Evolutionary conservation across 2,888 invertebrate species (phyloP), one percentile per base, ranked within the genome.

Genomic region (Cheilosia impressa): DNA sequence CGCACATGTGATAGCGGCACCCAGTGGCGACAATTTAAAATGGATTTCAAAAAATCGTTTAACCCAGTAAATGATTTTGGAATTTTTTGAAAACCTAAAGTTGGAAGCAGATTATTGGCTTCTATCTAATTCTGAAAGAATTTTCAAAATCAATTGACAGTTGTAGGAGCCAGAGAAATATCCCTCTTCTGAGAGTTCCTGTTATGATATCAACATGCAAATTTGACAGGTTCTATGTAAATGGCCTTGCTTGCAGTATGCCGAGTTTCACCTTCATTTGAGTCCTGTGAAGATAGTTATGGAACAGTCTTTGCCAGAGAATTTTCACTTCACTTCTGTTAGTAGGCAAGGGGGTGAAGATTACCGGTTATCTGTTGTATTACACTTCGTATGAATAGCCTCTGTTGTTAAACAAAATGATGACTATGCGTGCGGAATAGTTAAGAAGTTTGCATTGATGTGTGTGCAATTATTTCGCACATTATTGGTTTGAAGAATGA

Each of bases 21-120:
- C 58, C 4, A 13, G n/a, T 43, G 72, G 58, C 66, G 47, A 53
- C 68, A 87, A 90, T 90, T 91, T 90, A 90, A 90, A 90, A 88
- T 89, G 88, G 83, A 89, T 89, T 91, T 91, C 81, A 73, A 88
- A 90, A 91, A 90, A 87, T 90, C 80, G 84, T 90, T 91, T 91
- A 19, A 50, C 52, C 55, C 73, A 80, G 78, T 75, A 89, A 87
- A 83, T 71, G 4, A 2, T 4, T 0, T 2, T 31, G 7, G 0
- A 41, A 88, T 87, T 24, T 0, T 15, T 38, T 75, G 4, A 88
- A 68, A 88, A 63, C 73, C 5, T 9, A 53, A 10, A 57, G 6
- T n/a, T 45, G 38, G 15, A 57, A 19, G 75, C 9, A 27, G 1
- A n/a, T 0, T 2, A 75, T 73, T 60, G 3, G 17, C 15, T 6